Conservation (phyloP, 2,797 vertebrate species). For the Mormyrops boulengeri region DNA sequence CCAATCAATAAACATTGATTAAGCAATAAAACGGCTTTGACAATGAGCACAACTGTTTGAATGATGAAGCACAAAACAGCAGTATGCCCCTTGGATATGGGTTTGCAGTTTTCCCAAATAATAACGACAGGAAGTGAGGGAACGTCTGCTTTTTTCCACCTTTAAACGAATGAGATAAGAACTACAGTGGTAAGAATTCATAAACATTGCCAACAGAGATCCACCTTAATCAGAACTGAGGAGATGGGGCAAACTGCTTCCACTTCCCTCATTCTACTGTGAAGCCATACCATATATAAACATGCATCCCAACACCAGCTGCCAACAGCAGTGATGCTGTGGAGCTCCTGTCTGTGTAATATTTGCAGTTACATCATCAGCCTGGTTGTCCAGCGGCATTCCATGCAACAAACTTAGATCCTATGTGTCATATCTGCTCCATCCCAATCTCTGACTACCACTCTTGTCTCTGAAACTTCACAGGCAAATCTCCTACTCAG, state of each 20-base stretch:
- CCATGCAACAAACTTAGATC: background rate
- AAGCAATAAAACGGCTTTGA: background rate
- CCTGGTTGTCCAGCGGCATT: background rate
- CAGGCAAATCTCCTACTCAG: background rate
- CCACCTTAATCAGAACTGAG: background rate
- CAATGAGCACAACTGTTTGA: background rate
- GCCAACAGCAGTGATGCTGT: background rate
- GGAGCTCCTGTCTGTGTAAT: background rate
- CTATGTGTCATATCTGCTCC: background rate
- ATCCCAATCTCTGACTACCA: background rate
- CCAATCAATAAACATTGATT: constrained; percentile 16
- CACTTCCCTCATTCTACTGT: background rate
- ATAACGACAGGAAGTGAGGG: background rate
- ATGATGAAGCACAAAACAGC: background rate
- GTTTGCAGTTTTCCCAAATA: background rate
- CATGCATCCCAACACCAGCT: background rate
- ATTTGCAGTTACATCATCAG: background rate
- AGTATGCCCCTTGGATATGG: background rate
- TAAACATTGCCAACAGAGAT: background rate
- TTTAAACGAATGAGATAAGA: background rate
- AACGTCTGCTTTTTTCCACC: background rate
- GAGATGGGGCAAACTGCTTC: background rate
- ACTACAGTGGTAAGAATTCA: background rate
- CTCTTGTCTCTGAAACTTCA: background rate
- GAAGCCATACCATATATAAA: background rate